Evolutionary conservation across 23 tunicate species (phyloP).

Genomic region (Corella eumyota): DNA sequence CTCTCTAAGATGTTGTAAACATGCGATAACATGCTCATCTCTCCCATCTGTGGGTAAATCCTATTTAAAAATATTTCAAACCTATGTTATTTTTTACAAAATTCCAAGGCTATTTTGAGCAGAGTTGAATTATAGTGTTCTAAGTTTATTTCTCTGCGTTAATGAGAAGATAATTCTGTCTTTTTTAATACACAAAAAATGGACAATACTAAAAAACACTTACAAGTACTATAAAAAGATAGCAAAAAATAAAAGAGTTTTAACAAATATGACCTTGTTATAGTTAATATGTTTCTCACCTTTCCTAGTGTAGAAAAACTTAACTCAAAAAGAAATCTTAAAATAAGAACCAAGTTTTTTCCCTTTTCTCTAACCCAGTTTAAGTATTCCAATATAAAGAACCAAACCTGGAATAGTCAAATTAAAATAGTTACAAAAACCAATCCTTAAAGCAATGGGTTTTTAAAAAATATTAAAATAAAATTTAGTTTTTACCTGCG

Average conservation of each 20-base stretch:
- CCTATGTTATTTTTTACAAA: no score
- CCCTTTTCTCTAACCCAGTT: conserved; percentile 67
- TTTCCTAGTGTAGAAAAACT: conserved; percentile 72
- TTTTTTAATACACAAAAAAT: no score
- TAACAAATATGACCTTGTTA: no score
- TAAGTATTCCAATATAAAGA: conserved; percentile 68
- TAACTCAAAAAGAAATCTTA: conserved; percentile 73
- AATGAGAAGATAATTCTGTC: no score
- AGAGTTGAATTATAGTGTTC: no score
- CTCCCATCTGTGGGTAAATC: conserved; percentile 77
- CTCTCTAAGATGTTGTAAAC: conserved; percentile 84
- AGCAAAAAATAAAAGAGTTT: no score
- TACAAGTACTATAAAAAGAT: no score
- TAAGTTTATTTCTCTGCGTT: no score
- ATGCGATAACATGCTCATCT: conserved; percentile 62
- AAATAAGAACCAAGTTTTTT: conserved; percentile 66
- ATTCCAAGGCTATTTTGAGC: no score
- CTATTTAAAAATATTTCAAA: conserved; percentile 11
- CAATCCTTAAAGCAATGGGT: not conserved
- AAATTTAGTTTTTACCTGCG: conserved; percentile 48
- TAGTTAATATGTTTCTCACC: no score
- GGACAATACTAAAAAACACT: no score
- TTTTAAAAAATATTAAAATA: not conserved
- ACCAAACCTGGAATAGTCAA: conserved; percentile 68
- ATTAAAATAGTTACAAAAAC: not conserved